phyloP scores from a whole-genome alignment of 1,140 invertebrate species.

The Dufourea novaeangliae region DNA sequence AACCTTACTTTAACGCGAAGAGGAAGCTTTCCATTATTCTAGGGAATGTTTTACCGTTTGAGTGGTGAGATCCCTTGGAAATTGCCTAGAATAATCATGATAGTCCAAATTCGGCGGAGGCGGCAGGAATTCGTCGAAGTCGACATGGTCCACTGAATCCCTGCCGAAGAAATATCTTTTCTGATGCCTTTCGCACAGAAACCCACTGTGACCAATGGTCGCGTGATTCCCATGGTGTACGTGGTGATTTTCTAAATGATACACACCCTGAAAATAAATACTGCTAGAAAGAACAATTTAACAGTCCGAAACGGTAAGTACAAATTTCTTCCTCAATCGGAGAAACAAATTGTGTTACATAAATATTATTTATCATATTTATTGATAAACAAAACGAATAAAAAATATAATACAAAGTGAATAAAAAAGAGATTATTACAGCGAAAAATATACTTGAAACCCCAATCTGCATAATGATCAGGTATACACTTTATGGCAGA shows the following conservation, averaged over 20 bases:
- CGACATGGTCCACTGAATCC: slow-evolving; percentile 74
- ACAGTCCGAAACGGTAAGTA: too few species aligned
- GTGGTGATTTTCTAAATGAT: slow-evolving; percentile 74
- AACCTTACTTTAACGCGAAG: too few species aligned
- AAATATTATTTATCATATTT: too few species aligned
- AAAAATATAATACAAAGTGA: too few species aligned
- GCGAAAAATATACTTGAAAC: slow-evolving; percentile 10
- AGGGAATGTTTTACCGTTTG: slow-evolving; percentile 77
- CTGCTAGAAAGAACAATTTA: neutral
- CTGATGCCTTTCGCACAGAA: slow-evolving; percentile 78
- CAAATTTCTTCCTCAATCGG: too few species aligned
- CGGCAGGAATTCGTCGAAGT: slow-evolving; percentile 77
- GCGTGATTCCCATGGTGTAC: slow-evolving; percentile 71
- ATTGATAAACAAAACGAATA: too few species aligned
- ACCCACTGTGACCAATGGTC: slow-evolving; percentile 63
- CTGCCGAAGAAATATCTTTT: slow-evolving; percentile 78
- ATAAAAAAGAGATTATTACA: neutral
- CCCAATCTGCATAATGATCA: slow-evolving; percentile 27
- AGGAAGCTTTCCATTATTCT: too few species aligned
- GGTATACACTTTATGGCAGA: neutral
- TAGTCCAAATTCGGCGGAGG: slow-evolving; percentile 75
- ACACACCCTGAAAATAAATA: slow-evolving; percentile 65
- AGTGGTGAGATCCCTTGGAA: slow-evolving; percentile 79
- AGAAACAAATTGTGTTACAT: too few species aligned
- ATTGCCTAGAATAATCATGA: slow-evolving; percentile 76